A percentile compares a stretch with the other conserved stretches of the same genome.
These are phyloP conservation scores for Phortica variegata DNA, from an alignment of 1,140 invertebrate species.

Conservation along the genomic window DNA sequence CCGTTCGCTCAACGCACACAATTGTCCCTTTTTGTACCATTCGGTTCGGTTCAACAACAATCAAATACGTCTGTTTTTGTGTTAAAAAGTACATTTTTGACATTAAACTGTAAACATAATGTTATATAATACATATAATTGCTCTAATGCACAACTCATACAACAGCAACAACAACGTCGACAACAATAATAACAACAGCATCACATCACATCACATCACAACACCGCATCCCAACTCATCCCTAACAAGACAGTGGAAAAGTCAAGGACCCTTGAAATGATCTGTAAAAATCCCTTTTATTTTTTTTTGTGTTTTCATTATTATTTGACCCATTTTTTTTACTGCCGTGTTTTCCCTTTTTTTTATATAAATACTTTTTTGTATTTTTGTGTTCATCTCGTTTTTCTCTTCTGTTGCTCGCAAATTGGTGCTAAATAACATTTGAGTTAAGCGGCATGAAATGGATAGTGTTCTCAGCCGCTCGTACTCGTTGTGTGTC, in stretches of 20 bases:
- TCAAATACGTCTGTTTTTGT: constrained; percentile 35
- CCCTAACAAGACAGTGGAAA: too few species aligned
- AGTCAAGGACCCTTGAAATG: constrained; percentile 55
- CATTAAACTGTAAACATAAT: constrained; percentile 46
- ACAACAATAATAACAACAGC: constrained; percentile 16
- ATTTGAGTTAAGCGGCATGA: background rate
- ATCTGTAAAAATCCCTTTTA: constrained; percentile 37
- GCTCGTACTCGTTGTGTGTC: too few species aligned
- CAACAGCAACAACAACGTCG: background rate
- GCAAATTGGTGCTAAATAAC: constrained; percentile 51
- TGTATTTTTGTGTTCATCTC: constrained; percentile 16
- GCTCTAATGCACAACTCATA: constrained; percentile 15
- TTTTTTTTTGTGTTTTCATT: constrained; percentile 34
- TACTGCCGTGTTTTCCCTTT: constrained; percentile 14
- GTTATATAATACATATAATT: constrained; percentile 51
- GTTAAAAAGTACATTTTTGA: constrained; percentile 50
- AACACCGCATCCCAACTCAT: too few species aligned
- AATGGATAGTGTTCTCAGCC: background rate
- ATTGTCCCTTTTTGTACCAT: too few species aligned
- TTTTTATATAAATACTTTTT: constrained; percentile 12
- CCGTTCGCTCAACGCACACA: constrained; percentile 2
- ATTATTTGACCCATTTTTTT: constrained; percentile 44
- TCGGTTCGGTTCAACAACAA: constrained; percentile 33
- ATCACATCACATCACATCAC: constrained; percentile 38
- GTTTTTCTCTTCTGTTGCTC: constrained; percentile 49